A percentile compares a stretch with the other conserved stretches of the same genome.
phyloP scores from a whole-genome alignment of 2,888 invertebrate genomes.

The Drosophila tanythrix region DNA sequence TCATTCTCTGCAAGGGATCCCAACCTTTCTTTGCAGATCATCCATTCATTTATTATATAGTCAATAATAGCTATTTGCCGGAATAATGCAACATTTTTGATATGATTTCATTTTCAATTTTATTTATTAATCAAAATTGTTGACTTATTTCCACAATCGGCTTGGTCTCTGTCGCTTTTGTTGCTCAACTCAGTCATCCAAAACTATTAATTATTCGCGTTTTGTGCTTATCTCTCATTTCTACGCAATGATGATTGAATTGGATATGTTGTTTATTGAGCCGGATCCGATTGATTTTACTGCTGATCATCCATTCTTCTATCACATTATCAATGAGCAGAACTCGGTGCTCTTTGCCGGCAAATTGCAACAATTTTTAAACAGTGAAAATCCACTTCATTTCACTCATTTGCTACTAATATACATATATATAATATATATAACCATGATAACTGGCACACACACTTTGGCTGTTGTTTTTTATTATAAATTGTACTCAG shows the following conservation, averaged over 20 bases:
- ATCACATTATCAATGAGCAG: slow-evolving; percentile 12
- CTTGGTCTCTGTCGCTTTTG: background rate
- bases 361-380: slow-evolving; percentile 30
- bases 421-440: background rate
- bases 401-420: background rate
- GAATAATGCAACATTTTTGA: too few species aligned
- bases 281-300: slow-evolving; percentile 31
- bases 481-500: background rate
- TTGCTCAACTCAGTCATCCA: background rate
- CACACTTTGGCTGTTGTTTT: background rate
- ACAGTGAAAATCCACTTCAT: background rate
- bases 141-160: background rate
- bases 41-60: slow-evolving; percentile 59
- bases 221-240: slow-evolving; percentile 11
- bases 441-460: background rate
- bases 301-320: slow-evolving; percentile 28
- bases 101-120: too few species aligned
- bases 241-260: background rate
- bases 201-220: background rate
- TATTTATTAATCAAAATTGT: background rate
- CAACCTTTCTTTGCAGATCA: slow-evolving; percentile 1
- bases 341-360: slow-evolving; percentile 19
- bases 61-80: slow-evolving; percentile 20
- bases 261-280: slow-evolving; percentile 21
- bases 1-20: background rate